phyloP scores from a whole-genome alignment of 1,140 invertebrate species.

The Trichomalopsis sarcophagae region DNA sequence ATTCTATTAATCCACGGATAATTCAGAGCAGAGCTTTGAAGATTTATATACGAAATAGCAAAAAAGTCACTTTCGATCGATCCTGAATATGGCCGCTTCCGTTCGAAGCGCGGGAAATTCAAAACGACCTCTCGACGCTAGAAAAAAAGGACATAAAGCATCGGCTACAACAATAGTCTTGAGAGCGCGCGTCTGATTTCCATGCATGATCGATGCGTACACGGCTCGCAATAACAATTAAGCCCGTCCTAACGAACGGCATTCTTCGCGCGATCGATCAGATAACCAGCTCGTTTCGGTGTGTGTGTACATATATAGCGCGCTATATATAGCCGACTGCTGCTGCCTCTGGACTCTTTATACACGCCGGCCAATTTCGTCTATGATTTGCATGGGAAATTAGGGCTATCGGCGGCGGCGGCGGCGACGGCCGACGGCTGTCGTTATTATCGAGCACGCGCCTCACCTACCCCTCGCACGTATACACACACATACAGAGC shows the following conservation, averaged over 20 bases:
- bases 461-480: background rate
- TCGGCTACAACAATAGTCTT: no score
- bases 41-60: no score
- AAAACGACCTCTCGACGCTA: background rate
- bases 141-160: background rate
- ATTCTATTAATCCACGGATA: no score
- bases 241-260: background rate
- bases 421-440: no score
- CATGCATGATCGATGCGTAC: no score
- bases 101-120: background rate
- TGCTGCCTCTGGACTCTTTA: background rate
- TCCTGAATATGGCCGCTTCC: no score
- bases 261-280: background rate
- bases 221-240: background rate
- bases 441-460: background rate
- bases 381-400: constrained; percentile 25
- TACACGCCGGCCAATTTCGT: background rate
- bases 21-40: no score
- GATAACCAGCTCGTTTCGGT: background rate
- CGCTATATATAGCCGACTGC: background rate
- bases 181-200: no score
- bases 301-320: background rate
- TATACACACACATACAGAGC: background rate
- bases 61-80: no score
- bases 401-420: constrained; percentile 9